Conservation (phyloP, 1,140 invertebrate genomes). For the Orchesella cincta region DNA sequence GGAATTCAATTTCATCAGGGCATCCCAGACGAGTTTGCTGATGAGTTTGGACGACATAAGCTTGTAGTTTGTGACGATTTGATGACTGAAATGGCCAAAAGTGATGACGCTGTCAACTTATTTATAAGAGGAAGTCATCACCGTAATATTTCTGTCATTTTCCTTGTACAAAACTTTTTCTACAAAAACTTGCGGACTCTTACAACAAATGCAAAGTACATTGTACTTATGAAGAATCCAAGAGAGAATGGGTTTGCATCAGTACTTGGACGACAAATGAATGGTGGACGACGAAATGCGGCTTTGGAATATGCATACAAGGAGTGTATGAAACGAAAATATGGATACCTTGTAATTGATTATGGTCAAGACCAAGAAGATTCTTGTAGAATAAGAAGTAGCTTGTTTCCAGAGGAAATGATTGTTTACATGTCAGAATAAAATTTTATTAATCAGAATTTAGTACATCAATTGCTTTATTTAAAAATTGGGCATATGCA, state of each 20-base stretch:
- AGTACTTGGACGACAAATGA: constrained; percentile 5
- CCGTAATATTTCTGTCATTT: not conserved
- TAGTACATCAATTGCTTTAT: no score
- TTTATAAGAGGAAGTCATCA: not conserved
- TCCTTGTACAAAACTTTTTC: not conserved
- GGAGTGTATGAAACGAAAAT: not conserved
- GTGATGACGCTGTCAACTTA: not conserved
- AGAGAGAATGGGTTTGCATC: not conserved
- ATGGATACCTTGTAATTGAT: constrained; percentile 21
- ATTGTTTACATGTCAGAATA: constrained; percentile 9
- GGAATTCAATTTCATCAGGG: constrained; percentile 11
- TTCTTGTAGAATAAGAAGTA: not conserved
- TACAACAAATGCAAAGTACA: not conserved
- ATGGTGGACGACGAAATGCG: not conserved
- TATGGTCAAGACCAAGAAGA: not conserved
- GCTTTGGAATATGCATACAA: not conserved
- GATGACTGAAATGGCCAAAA: not conserved
- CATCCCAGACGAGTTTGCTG: not conserved
- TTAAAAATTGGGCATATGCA: no score
- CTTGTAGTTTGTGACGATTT: not conserved
- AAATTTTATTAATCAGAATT: no score
- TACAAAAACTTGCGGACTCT: constrained; percentile 3
- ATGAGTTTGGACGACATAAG: not conserved
- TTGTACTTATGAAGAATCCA: not conserved
- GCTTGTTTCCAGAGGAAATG: constrained; percentile 20